Base-by-base conservation (phyloP, 1,140 invertebrate species). In the Rhagoletis pomonella region DNA sequence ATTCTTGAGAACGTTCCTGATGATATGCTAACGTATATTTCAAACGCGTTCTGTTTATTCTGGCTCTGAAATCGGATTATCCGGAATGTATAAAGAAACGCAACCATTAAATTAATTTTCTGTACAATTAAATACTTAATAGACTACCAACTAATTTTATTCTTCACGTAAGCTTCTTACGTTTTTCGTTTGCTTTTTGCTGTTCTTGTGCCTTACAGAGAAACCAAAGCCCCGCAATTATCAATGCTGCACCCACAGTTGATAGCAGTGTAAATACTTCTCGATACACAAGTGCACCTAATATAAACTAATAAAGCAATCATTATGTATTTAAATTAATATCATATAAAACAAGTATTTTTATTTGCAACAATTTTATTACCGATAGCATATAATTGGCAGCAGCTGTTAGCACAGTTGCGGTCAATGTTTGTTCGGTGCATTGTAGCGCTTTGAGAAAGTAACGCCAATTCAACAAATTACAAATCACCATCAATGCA, bases 351-450 rank as follows among this genome's bases (percentile, higher is more conserved):
- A 62, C 44, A 14, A 42, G 17, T 42, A 64, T 44, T 50, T 86
- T 88, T 29, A 55, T 1, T 47, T 42, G 12, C 67, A 29, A 81
- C 42, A 42, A 12, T 12, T 55, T 65, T 60, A 93, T 93, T 91
- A 95, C 95, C 88, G 95, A 95, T 88, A 94, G 93, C 87, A 95
- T 89, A 89, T 95, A 95, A 91, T 95, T 95, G 1, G 94, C 94
- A 9, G 94, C 93, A 44, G 95, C 91, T 77, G 94, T 94, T 64
- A 93, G 91, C 7, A 95, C 93, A 14, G 95, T 95, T 47, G 94
- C 93, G 3, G 94, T 94, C 58, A 95, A 91, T 5, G 95, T 95
- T 87, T 95, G 95, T 84, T 92, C 92, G n/a, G 93, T 93, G 44
- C 90, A 89, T 87, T 95, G 93, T 1, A 95, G 89, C 3, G 94